Conservation (phyloP, 2,797 vertebrate species). For the Poeciliopsis presidionis region DNA sequence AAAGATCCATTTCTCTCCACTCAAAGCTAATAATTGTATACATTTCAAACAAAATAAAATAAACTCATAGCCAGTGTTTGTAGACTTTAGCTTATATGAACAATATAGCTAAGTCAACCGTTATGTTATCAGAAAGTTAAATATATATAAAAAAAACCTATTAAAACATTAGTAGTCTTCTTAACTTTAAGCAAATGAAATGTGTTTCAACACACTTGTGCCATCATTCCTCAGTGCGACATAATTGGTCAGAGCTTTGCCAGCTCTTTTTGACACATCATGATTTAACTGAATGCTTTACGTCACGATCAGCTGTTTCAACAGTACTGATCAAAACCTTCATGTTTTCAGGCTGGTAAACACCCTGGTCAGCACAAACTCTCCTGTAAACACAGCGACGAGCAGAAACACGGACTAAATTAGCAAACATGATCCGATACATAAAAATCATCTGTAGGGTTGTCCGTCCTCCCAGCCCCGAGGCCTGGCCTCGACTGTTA, state of each 20-base stretch:
- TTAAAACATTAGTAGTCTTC: slow-evolving; percentile 39
- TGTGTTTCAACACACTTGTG: slow-evolving; percentile 50
- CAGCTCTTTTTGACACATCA: slow-evolving; percentile 16
- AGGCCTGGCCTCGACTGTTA: slow-evolving; percentile 35
- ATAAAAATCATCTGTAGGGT: slow-evolving; percentile 53
- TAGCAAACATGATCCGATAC: slow-evolving; percentile 65
- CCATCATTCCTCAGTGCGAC: slow-evolving; percentile 24
- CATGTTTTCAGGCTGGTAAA: slow-evolving; percentile 3
- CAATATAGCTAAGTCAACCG: slow-evolving; percentile 36
- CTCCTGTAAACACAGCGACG: slow-evolving; percentile 41
- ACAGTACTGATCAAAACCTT: slow-evolving; percentile 9
- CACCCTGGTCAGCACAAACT: slow-evolving; percentile 1
- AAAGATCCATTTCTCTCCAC: slow-evolving; percentile 54
- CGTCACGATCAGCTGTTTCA: neutral
- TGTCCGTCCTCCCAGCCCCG: slow-evolving; percentile 44
- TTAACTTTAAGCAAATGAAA: slow-evolving; percentile 54
- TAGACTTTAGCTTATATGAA: slow-evolving; percentile 37
- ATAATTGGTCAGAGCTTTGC: slow-evolving; percentile 32
- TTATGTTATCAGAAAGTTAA: slow-evolving; percentile 38
- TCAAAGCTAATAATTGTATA: slow-evolving; percentile 62
- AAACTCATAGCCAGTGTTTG: slow-evolving; percentile 71
- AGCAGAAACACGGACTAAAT: slow-evolving; percentile 38
- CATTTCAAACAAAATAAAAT: slow-evolving; percentile 55
- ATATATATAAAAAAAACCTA: slow-evolving; percentile 24
- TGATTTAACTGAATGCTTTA: slow-evolving; percentile 10